Percentiles rank a stretch among this genome's conserved stretches.
Evolutionary conservation across 2,797 vertebrate species (phyloP).

Genomic region (Alca torda): DNA sequence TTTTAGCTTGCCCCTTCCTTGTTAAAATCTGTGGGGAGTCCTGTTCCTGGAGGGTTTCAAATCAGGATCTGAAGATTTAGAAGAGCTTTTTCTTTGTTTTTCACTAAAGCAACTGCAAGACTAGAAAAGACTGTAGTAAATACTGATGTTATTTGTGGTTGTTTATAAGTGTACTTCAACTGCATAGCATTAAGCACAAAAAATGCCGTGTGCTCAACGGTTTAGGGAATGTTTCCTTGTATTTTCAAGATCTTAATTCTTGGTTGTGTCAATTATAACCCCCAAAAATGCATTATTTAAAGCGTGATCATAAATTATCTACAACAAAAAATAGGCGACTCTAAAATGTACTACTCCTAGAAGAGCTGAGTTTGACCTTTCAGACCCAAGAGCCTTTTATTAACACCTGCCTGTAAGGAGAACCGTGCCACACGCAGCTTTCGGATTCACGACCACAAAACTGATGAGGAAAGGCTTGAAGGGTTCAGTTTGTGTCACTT

Average conservation of each 20-base stretch:
- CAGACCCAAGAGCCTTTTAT: constrained; percentile 95
- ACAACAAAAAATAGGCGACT: constrained; percentile 72
- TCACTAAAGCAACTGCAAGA: constrained; percentile 68
- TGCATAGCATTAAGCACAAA: constrained; percentile 36
- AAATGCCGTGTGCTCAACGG: not conserved
- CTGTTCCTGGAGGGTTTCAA: constrained; percentile 79
- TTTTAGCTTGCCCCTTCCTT: constrained; percentile 84
- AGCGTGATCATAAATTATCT: constrained; percentile 74
- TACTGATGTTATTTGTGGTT: constrained; percentile 74
- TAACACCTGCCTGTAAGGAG: constrained; percentile 99
- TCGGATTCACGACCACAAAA: constrained; percentile 87
- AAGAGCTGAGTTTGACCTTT: constrained; percentile 87
- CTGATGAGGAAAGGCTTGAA: constrained; percentile 98
- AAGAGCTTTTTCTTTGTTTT: constrained; percentile 71
- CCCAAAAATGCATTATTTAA: constrained; percentile 72
- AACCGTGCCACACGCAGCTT: constrained; percentile 86
- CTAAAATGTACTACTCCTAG: constrained; percentile 75
- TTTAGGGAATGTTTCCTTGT: constrained; percentile 18
- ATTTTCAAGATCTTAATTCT: constrained; percentile 49
- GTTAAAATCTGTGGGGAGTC: constrained; percentile 83
- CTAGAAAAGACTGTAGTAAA: constrained; percentile 73
- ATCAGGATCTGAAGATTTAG: constrained; percentile 79
- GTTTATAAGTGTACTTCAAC: constrained; percentile 64
- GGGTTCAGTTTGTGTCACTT: constrained; percentile 99
- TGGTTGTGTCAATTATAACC: constrained; percentile 33